Base-by-base conservation (phyloP, 2,113 vertebrate species). In the Anolis sagrei region DNA sequence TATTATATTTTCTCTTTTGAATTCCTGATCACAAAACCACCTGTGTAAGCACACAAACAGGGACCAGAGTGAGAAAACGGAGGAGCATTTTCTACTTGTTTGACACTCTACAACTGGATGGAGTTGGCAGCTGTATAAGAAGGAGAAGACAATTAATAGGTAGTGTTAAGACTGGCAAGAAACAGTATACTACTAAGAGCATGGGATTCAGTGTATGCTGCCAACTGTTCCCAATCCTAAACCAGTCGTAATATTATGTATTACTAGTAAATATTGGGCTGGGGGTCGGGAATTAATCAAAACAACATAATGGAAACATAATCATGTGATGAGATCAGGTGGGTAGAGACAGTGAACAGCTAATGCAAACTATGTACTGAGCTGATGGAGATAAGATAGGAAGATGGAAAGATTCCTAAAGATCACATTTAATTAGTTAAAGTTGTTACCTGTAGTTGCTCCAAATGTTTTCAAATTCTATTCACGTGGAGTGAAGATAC, bases 31-130 rank as follows among this genome's bases (percentile, higher is more conserved):
- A 92, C 51, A 54, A 54, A 54, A 54, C 51, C 51, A 54, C 11
- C 51, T 54, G 51, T 54, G n/a, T 2, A 0, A 4, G 23, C 54
- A 78, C 9, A 25, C 9, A 61, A 27, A 9, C 54, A 21, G 34
- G 27, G 54, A 62, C 21, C 76, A 39, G 32, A 79, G 32, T 36
- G 32, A 79, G 32, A 32, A 34, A 54, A 61, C n/a, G 66, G 18
- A 34, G 21, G 19, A 58, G 49, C 76, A 34, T 19, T 11, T 19
- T 21, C 51, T 8, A 32, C 51, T 34, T 77, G 51, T 34, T 48
- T 44, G 58, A 18, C 76, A 23, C 34, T 0, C 0, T 89, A 62
- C 36, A 0, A 0, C 29, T 21, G 79, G 1, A 21, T 23, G 85
- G 87, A 73, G 76, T 9, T 66, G 84, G n/a, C 10, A 34, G 58